A percentile compares a stretch with the other conserved stretches of the same genome.
Conservation (phyloP, 2,797 vertebrate genomes). For the Cirrhinus mrigala region DNA sequence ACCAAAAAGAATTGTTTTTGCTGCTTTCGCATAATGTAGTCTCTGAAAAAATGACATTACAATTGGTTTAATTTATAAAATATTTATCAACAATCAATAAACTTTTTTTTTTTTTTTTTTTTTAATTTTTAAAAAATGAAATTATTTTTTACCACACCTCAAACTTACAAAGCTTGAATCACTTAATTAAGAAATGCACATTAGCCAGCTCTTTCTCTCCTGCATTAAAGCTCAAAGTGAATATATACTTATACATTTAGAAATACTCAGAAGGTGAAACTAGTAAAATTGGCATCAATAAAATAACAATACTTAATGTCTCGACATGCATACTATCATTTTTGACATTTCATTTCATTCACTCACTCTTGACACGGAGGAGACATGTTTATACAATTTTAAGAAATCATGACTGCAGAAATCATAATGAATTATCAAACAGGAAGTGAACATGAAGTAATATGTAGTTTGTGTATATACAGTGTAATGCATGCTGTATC, state of each 20-base stretch:
- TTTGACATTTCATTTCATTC: constrained; percentile 60
- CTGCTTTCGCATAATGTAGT: constrained; percentile 38
- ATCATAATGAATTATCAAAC: constrained; percentile 32
- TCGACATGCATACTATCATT: constrained; percentile 68
- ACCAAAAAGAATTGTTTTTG: not conserved
- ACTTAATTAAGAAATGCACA: constrained; percentile 62
- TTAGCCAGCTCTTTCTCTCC: constrained; percentile 83
- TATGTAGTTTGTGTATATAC: constrained; percentile 51
- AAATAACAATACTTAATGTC: constrained; percentile 49
- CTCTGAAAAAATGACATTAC: not conserved
- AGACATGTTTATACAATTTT: constrained; percentile 56
- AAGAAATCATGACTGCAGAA: constrained; percentile 30
- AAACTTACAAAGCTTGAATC: constrained; percentile 36
- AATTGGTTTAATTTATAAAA: constrained; percentile 75
- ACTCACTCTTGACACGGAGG: constrained; percentile 64
- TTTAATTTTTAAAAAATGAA: not conserved
- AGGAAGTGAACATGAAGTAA: constrained; percentile 30
- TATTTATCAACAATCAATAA: constrained; percentile 72
- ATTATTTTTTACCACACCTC: not conserved
- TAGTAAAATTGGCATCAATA: constrained; percentile 68
- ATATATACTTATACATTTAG: constrained; percentile 68
- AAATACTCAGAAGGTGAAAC: constrained; percentile 65
- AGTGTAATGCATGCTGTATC: constrained; percentile 49
- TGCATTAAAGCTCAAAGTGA: constrained; percentile 86
- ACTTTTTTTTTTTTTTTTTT: constrained; percentile 52